Base-by-base conservation (phyloP, 1,140 invertebrate species). In the Metaphire vulgaris region DNA sequence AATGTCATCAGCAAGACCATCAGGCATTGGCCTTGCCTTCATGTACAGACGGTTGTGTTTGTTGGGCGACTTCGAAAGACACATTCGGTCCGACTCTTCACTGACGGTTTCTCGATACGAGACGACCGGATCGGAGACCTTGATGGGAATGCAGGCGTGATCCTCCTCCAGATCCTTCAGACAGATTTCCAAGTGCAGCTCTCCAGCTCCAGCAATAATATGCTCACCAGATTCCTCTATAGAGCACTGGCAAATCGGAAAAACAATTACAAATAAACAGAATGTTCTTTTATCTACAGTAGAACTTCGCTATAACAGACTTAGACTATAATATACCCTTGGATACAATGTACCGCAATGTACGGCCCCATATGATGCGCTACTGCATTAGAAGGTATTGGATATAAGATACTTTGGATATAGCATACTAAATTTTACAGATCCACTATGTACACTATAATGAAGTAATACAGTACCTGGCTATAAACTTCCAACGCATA, bases 31-130 rank as follows among this genome's bases (percentile, higher is more conserved):
- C 69, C 89, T 86, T 75, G 96, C 95, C 87, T 92, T 98, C 95
- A 98, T 97, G 89, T 95, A 98, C 75, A 99, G 88, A 89, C 97
- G 91, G 88, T 99, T 99, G 89, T 99, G 98, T 88, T 99, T 99
- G 89, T 99, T 99, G 79, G 97, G 97, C 0, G 97, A 99, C 89
- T 99, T 99, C 33, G 96, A 97, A 80, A 99, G 88, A 88, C 97
- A 99, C 90, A 93, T 94, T 80, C 95, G 92, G 85, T 92, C 90
- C n/a, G 96, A 99, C 88, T 96, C 93, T 81, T 95, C 93, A 14
- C 89, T 89, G 26, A 99, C 97, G 15, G 97, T 99, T 90, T 99
- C 97, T 88, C 86, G 91, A 88, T 99, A 99, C 0, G 97, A 98
- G 79, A 99, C 98, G 80, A 99, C 97, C 6, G 98, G 97, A 83